Percentiles rank a stretch among this genome's conserved stretches.
These are phyloP conservation scores for Taeniopygia guttata DNA, from an alignment of 2,797 vertebrate species.

Conservation along the genomic window DNA sequence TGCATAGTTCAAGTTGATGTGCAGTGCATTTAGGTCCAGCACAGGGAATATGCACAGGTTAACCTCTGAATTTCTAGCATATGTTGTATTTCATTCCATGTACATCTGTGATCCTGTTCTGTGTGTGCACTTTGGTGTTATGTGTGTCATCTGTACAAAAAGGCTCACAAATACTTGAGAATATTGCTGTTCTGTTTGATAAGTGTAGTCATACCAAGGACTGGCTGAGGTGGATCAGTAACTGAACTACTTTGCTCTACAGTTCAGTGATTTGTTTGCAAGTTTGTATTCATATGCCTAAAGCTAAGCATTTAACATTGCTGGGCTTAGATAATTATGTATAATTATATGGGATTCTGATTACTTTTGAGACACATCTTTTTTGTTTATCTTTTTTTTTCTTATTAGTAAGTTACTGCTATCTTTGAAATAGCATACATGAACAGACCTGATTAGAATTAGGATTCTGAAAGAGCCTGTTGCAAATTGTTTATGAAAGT, in stretches of 20 bases:
- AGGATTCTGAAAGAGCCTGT: neutral
- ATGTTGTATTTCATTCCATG: accelerated
- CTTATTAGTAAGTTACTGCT: neutral
- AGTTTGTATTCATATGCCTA: neutral
- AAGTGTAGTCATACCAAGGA: neutral
- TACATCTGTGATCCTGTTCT: neutral
- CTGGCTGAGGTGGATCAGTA: neutral
- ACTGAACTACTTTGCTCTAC: neutral
- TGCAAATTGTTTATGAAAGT: neutral
- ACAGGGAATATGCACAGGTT: neutral
- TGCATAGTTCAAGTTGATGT: neutral
- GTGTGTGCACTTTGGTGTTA: neutral
- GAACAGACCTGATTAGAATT: neutral
- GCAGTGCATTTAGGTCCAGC: neutral
- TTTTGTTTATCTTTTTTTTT: neutral
- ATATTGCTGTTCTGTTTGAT: neutral
- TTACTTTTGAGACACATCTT: neutral
- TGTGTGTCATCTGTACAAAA: neutral
- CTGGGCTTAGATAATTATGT: neutral
- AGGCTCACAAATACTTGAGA: neutral
- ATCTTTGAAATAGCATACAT: neutral
- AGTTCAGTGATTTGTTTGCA: neutral
- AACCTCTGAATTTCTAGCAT: neutral
- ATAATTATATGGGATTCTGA: neutral
- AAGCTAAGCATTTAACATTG: neutral